These are phyloP conservation scores for Sericinus montela DNA, from an alignment of 2,888 invertebrate species.

Conservation along the genomic window DNA sequence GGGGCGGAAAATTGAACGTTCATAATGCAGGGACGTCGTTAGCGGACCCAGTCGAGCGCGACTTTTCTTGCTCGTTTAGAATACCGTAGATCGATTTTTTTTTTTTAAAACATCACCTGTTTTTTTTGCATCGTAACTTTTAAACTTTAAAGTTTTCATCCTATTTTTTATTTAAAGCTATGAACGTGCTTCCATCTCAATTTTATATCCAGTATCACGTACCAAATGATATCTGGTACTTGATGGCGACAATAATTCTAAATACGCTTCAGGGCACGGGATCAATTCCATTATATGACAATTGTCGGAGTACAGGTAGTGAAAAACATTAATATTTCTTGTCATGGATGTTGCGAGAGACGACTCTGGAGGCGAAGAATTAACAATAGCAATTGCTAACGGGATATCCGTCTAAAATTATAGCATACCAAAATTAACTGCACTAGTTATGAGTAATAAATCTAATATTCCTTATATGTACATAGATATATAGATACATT, in stretches of 20 bases:
- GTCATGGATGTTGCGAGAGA: too few relatives aligned
- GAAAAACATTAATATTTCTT: too few relatives aligned
- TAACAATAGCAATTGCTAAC: too few relatives aligned
- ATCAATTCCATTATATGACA: not conserved
- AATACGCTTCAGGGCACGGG: not conserved
- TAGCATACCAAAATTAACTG: too few relatives aligned
- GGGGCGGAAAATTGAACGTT: constrained; percentile 22
- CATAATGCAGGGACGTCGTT: constrained; percentile 18
- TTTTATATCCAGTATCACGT: not conserved
- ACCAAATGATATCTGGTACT: not conserved
- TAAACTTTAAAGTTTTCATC: not conserved
- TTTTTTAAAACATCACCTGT: not conserved
- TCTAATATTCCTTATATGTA: too few relatives aligned
- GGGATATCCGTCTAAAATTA: too few relatives aligned
- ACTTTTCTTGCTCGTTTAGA: constrained; percentile 5
- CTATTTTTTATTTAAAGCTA: not conserved
- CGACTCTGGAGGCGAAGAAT: too few relatives aligned
- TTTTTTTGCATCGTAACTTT: not conserved
- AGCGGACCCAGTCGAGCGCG: constrained; percentile 7
- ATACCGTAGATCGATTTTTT: constrained; percentile 3
- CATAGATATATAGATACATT: too few relatives aligned
- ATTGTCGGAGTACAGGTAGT: too few relatives aligned
- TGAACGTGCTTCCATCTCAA: not conserved
- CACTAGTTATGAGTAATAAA: too few relatives aligned
- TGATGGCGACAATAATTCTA: not conserved